Base-by-base conservation (phyloP, 2,888 invertebrate genomes). In the Pyrrhosoma nymphula region DNA sequence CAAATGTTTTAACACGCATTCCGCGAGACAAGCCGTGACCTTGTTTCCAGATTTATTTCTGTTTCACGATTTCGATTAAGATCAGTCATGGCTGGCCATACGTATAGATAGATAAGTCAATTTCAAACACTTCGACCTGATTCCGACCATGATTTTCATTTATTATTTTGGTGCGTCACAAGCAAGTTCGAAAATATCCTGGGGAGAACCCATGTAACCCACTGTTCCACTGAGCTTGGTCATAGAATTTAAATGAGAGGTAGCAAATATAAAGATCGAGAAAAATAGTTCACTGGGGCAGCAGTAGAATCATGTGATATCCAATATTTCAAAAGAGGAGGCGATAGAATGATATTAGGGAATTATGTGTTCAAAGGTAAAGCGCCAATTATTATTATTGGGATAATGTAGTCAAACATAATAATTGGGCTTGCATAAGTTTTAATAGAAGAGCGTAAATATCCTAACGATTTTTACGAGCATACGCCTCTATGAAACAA, bases 91-190 rank as follows among this genome's bases (percentile, higher is more conserved):
- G 82, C 82, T 18, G 12, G 35, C 82, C 35, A 30, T 35, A 8
- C 30, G 26, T 18, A 30, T 30, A 16, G 35, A 35, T 14, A 82
- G 82, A 82, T 82, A 82, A 82, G 82, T 82, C 82, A 35, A 82
- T 82, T 82, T 82, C 82, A 14, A 82, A 82, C 82, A 82, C 82
- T 82, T 82, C 82, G 82, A 35, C 82, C 82, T 82, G 82, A 82
- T 82, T 35, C 82, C 16, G 35, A 16, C 82, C 82, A 35, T 35
- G 18, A 82, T 82, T 82, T 82, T 82, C 16, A 0, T 82, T 18
- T 35, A 2, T 16, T 35, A 35, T 82, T 30, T 82, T 26, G 35
- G 35, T 26, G 16, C 82, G 35, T 82, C 82, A 82, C 16, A n/a
- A 16, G 16, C 35, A 35, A 3, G 30, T 35, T 35, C 82, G 23